Percentiles rank a stretch among this genome's conserved stretches.
These are phyloP conservation scores for Salvelinus namaycush DNA, from an alignment of 2,113 vertebrate species.

Conservation along the genomic window DNA sequence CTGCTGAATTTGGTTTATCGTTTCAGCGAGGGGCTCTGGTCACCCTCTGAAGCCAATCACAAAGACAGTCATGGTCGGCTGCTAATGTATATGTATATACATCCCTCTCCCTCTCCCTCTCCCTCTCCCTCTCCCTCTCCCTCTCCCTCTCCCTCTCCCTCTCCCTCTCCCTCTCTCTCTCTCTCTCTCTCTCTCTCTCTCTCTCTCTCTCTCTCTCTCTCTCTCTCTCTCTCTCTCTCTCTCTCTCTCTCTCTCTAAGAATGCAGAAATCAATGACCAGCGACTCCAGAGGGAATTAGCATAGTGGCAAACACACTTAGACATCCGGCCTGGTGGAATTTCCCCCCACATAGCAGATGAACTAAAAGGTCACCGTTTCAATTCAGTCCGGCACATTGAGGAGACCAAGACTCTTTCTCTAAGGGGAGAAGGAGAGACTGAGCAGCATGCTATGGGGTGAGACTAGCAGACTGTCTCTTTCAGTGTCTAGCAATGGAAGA, in stretches of 20 bases:
- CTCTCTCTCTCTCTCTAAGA: slow-evolving; percentile 11
- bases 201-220: too few relatives aligned
- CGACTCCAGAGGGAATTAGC: slow-evolving; percentile 52
- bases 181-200: too few relatives aligned
- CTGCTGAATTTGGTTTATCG: too few relatives aligned
- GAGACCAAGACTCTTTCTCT: background rate
- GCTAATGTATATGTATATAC: too few relatives aligned
- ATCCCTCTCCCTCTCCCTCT: too few relatives aligned
- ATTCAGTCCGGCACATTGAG: slow-evolving; percentile 1
- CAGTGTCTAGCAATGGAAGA: slow-evolving; percentile 18
- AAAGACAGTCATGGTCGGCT: too few relatives aligned
- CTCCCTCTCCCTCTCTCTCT: too few relatives aligned
- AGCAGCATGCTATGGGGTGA: slow-evolving; percentile 12
- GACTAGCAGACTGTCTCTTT: slow-evolving; percentile 20
- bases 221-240: too few relatives aligned
- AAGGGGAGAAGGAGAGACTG: slow-evolving; percentile 22
- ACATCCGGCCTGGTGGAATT: slow-evolving; percentile 17
- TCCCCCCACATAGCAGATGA: slow-evolving; percentile 24
- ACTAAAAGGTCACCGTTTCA: slow-evolving; percentile 46
- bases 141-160: background rate
- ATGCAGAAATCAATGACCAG: slow-evolving; percentile 59
- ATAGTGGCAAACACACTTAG: slow-evolving; percentile 13
- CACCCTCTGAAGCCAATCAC: too few relatives aligned
- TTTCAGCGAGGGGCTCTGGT: too few relatives aligned
- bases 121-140: background rate